These are phyloP conservation scores for Alectoris magna DNA, from an alignment of 2,797 vertebrate species.

Conservation along the genomic window DNA sequence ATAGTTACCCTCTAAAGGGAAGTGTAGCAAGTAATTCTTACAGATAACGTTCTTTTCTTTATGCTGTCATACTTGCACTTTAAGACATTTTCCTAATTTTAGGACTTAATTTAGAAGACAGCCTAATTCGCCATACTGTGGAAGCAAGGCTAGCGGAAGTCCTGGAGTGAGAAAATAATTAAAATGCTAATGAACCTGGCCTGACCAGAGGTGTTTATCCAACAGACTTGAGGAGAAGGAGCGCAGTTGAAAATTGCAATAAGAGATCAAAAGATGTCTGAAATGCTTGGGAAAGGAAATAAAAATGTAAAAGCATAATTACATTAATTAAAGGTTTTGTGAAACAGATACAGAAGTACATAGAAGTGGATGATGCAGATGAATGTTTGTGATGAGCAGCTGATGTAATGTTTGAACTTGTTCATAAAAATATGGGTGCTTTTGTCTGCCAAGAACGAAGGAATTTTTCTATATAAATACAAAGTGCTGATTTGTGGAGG, in stretches of 20 bases:
- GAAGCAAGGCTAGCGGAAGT: conserved; percentile 11
- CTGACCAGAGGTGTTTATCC: conserved; percentile 56
- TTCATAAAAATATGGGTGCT: conserved; percentile 38
- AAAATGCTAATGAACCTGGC: conserved; percentile 70
- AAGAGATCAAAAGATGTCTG: conserved; percentile 47
- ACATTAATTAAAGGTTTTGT: conserved; percentile 53
- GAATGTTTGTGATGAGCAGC: conserved; percentile 26
- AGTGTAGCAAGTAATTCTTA: background rate
- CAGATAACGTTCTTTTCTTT: background rate
- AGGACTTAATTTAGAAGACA: background rate
- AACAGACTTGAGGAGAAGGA: conserved; percentile 36
- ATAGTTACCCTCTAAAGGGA: background rate
- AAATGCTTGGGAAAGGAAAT: conserved; percentile 55
- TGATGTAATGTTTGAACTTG: conserved; percentile 65
- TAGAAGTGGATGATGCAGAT: background rate
- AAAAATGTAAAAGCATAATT: conserved; percentile 29
- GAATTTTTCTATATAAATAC: background rate
- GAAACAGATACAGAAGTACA: background rate
- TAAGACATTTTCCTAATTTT: background rate
- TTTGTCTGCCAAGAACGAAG: conserved; percentile 28
- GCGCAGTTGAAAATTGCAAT: conserved; percentile 9
- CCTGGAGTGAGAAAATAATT: conserved; percentile 64
- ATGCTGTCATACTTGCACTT: background rate
- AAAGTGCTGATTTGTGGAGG: conserved; percentile 20
- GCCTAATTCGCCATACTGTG: background rate